Evolutionary conservation across 2,888 invertebrate species (phyloP), one percentile per base, ranked within the genome.

Genomic region (Marasmarcha lunaedactyla): DNA sequence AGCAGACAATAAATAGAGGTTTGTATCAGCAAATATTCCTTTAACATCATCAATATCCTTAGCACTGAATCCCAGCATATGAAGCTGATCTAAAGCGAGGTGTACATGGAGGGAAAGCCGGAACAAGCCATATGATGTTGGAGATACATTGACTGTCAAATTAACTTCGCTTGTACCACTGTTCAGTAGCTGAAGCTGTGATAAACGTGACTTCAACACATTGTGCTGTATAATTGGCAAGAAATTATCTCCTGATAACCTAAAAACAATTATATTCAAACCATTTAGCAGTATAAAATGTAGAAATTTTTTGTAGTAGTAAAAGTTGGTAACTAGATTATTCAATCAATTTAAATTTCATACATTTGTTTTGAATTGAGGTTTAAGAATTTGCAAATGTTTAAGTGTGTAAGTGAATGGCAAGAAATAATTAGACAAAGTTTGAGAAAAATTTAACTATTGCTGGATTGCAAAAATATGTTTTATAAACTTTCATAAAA

Each of bases 11-110:
- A 99, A 86, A 67, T 94, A 95, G 33, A 98, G 85, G 69, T 97
- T 98, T 0, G 97, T 98, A 59, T 98, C 98, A 0, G 94, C 93
- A 73, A 98, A 97, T 52, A 99, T 93, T 38, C 94, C 93, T 71
- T 98, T 98, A 0, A 97, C 91, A 83, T 98, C 98, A 73, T 99
- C 98, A 26, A 97, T 85, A 77, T 98, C 98, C 64, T 97, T 97
- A 43, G 92, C 90, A 27, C 91, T 90, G 59, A 99, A 98, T 4
- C 97, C 96, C 39, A 95, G 73, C n/a, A 77, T 61, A 37, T 87
- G 76, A 52, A 95, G 86, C 38, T 89, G 89, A 12, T 87, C 81
- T 50, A 95, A 85, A 0, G 93, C 90, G 13, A 89, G 79, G 49
- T 92, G 89, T 47, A 95, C 88, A 59, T 95, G 93, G 33, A 91